These are phyloP conservation scores for Sebastes kiyomatsui DNA, from an alignment of 2,797 vertebrate species.

Conservation along the genomic window DNA sequence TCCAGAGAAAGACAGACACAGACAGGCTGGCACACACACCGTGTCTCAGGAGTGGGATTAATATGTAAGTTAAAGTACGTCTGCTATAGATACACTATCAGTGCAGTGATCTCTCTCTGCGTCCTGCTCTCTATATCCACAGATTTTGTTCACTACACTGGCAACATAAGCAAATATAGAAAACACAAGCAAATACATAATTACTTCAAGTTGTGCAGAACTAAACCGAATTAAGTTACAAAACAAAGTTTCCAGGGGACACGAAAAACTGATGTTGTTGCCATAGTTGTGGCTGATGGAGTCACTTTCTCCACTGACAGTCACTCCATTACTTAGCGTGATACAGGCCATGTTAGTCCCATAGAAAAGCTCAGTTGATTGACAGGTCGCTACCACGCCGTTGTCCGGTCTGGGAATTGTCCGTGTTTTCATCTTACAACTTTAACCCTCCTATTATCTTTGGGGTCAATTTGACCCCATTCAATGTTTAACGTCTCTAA, in stretches of 20 bases:
- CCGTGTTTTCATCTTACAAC: no score
- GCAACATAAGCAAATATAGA: neutral
- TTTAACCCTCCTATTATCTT: no score
- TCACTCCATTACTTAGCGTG: neutral
- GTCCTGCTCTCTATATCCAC: neutral
- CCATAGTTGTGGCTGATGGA: neutral
- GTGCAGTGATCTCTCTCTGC: neutral
- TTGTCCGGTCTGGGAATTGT: no score
- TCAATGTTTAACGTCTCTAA: no score
- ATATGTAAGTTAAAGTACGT: slow-evolving; percentile 35
- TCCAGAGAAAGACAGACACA: slow-evolving; percentile 28
- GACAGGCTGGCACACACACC: slow-evolving; percentile 41
- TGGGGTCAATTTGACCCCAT: no score
- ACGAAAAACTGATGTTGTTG: neutral
- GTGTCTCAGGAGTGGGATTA: slow-evolving; percentile 60
- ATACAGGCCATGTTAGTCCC: neutral
- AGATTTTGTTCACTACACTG: neutral
- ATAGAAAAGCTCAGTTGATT: neutral
- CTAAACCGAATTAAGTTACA: neutral
- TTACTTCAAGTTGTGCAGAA: neutral
- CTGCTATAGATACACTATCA: slow-evolving; percentile 10
- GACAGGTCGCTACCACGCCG: no score
- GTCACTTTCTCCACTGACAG: neutral
- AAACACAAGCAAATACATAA: neutral
- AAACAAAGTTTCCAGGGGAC: neutral